These are phyloP conservation scores for Reticulitermes lucifugus DNA, from an alignment of 2,888 invertebrate genomes.

Conservation along the genomic window DNA sequence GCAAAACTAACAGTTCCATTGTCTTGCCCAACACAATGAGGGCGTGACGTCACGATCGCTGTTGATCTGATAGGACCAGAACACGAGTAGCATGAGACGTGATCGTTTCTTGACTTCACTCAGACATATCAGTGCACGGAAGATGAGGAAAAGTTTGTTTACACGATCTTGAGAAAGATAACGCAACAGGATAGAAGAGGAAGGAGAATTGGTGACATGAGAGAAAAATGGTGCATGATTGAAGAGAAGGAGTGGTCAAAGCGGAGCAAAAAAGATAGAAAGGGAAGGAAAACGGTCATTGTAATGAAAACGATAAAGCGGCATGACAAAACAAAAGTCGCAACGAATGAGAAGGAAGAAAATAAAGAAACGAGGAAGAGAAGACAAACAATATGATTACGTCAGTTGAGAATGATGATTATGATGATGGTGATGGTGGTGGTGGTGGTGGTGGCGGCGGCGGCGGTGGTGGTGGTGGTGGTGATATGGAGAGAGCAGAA, in stretches of 20 bases:
- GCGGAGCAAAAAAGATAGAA: no score
- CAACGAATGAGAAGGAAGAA: no score
- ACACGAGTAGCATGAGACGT: slow-evolving; percentile 5
- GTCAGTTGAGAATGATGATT: no score
- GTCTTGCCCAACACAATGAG: not conserved
- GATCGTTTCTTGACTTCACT: not conserved
- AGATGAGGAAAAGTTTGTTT: not conserved
- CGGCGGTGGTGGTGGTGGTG: no score
- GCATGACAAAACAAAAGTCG: no score
- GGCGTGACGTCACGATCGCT: slow-evolving; percentile 10
- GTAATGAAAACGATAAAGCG: no score
- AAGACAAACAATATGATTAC: no score
- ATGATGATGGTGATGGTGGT: no score
- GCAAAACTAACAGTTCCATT: slow-evolving; percentile 8
- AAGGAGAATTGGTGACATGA: not conserved
- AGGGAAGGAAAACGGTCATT: no score
- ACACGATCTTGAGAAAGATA: not conserved
- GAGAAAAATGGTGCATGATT: not conserved
- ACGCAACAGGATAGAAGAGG: not conserved
- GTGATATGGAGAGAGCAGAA: no score
- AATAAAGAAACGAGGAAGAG: no score
- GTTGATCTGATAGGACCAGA: slow-evolving; percentile 10
- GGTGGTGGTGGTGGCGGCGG: no score
- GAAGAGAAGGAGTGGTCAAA: not conserved
- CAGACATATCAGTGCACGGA: not conserved